Evolutionary conservation across 2,113 vertebrate species (phyloP).

Genomic region (Cairina moschata): DNA sequence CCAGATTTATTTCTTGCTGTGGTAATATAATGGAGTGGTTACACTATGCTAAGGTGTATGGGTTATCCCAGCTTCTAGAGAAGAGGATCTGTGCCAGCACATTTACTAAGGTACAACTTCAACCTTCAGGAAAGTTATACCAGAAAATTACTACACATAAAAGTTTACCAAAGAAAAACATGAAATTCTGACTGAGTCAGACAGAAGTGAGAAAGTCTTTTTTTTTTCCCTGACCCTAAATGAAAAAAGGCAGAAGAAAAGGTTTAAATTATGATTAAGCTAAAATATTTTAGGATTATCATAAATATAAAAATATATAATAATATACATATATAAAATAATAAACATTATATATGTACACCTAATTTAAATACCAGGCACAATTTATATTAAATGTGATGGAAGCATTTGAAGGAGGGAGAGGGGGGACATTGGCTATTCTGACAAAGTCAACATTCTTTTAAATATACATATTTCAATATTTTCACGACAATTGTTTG

Average conservation of each 20-base stretch:
- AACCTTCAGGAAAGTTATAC: not conserved
- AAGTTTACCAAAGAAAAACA: not conserved
- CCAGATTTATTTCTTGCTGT: not conserved
- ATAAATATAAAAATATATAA: not conserved
- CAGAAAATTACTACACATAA: not conserved
- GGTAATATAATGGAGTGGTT: not conserved
- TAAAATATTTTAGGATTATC: not conserved
- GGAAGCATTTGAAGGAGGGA: too few relatives aligned
- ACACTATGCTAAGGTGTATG: not conserved
- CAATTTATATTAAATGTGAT: too few relatives aligned
- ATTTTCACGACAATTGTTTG: not conserved
- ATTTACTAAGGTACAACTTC: too few relatives aligned
- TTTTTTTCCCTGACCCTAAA: not conserved
- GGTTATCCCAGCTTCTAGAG: not conserved
- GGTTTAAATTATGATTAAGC: not conserved
- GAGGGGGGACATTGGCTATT: not conserved
- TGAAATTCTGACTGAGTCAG: not conserved
- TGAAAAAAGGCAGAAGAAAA: not conserved
- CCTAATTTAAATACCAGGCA: too few relatives aligned
- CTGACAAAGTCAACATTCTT: not conserved
- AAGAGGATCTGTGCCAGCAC: not conserved
- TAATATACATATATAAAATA: not conserved
- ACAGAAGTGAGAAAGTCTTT: not conserved
- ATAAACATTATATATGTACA: too few relatives aligned
- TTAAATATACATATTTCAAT: not conserved